Base-by-base conservation (phyloP, 1,140 invertebrate genomes). In the Plodia interpunctella region DNA sequence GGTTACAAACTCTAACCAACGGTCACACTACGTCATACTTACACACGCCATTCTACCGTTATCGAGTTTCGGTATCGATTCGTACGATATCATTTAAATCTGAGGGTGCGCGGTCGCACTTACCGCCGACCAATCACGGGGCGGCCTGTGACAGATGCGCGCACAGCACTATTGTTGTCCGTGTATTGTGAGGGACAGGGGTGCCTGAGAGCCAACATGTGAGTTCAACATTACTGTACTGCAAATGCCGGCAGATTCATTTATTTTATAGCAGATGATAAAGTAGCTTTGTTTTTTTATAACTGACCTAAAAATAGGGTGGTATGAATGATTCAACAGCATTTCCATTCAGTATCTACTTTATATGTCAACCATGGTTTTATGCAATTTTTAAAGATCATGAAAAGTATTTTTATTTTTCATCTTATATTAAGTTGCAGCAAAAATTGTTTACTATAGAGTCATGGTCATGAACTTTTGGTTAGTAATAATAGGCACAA, bases 61-160 rank as follows among this genome's bases (percentile, higher is more conserved):
- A 80, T 78, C 70, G 66, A 71, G 74, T 70, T 76, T 85, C 68
- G 67, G 66, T 78, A 83, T 83, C 72, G 80, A 86, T 86, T 74
- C 62, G 70, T 44, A 25, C 13, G 69, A 74, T 44, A 44, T 44
- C 68, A 76, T 78, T 72, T 59, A 83, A 86, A 88, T 86, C 83
- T 76, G 72, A 70, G 75, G 72, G 75, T 73, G 70, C 71, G 76
- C 70, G 62, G 62, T 73, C 78, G 78, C 75, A 74, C 63, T 68
- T 52, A 52, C 56, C 56, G 51, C 49, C 70, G 71, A 70, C 85
- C 85, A 88, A 88, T 88, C 80, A 68, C 68, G 61, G 32, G 18
- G 58, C 51, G 19, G 65, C 17, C 44, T 18, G 56, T 59, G 82
- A 76, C 85, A 88, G 85, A 88, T 88, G 85, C 83, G 81, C 76